Percentiles rank a stretch among this genome's conserved stretches.
Evolutionary conservation across 2,888 invertebrate genomes (phyloP).

Genomic region (Drosophila prolongata): DNA sequence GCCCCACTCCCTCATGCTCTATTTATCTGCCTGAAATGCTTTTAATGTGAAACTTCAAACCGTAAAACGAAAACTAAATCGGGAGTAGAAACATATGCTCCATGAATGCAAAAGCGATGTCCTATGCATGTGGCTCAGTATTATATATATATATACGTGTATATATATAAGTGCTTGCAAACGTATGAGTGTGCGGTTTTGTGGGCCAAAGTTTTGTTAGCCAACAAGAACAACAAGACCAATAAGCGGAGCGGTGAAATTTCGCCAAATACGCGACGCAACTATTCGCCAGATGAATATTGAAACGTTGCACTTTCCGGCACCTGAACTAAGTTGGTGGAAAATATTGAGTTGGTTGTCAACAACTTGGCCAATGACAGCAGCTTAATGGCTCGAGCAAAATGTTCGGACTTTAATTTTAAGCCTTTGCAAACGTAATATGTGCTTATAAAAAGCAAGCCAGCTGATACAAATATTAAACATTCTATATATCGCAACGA

Average conservation of each 20-base stretch:
- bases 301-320: conserved; percentile 33
- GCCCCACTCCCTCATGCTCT: conserved; percentile 23
- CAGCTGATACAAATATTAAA: too few relatives aligned
- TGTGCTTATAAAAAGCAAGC: too few relatives aligned
- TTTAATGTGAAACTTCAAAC: conserved; percentile 62
- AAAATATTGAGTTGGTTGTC: conserved; percentile 19
- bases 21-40: conserved; percentile 53
- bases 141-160: background rate
- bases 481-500: too few relatives aligned
- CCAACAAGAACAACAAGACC: conserved; percentile 37
- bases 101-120: conserved; percentile 71
- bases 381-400: background rate
- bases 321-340: conserved; percentile 23
- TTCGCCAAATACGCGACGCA: conserved; percentile 46
- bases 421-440: too few relatives aligned
- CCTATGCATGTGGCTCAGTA: conserved; percentile 32
- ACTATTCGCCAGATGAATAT: conserved; percentile 53
- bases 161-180: background rate
- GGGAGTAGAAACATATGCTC: conserved; percentile 60
- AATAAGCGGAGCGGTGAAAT: conserved; percentile 35
- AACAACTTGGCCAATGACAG: conserved; percentile 22
- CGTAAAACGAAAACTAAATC: conserved; percentile 63
- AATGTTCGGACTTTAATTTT: background rate
- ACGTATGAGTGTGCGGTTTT: conserved; percentile 20
- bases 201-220: conserved; percentile 34